Evolutionary conservation across 2,797 vertebrate species (phyloP).

Genomic region (Phaenicophaeus curvirostris): DNA sequence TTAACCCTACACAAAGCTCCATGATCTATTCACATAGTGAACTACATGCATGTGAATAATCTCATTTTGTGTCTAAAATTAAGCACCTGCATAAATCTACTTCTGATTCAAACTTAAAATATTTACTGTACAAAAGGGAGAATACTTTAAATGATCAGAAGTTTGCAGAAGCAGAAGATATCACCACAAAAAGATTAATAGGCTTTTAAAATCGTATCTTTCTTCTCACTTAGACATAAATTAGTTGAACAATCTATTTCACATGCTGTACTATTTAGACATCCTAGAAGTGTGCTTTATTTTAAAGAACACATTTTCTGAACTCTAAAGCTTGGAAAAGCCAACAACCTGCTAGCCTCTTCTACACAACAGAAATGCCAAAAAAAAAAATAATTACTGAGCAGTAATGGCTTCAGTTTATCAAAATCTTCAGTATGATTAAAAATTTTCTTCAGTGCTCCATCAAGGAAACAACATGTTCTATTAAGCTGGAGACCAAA

Average conservation of each 20-base stretch:
- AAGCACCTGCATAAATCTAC: not conserved
- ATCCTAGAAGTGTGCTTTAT: not conserved
- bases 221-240: not conserved
- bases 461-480: accelerated
- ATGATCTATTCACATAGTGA: not conserved
- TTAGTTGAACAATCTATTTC: not conserved
- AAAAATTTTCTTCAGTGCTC: not conserved
- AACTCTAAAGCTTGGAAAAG: not conserved
- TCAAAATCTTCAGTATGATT: not conserved
- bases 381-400: not conserved
- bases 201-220: not conserved
- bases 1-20: not conserved
- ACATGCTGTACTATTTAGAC: not conserved
- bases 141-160: not conserved
- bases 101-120: not conserved
- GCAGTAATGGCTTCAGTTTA: not conserved
- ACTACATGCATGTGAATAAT: not conserved
- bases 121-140: not conserved
- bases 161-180: not conserved
- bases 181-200: not conserved
- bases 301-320: not conserved
- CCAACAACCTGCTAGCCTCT: not conserved
- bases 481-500: not conserved
- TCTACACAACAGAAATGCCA: not conserved
- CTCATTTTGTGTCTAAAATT: not conserved